phyloP scores from a whole-genome alignment of 2,888 invertebrate genomes.

The Ennomos fuscantarius region DNA sequence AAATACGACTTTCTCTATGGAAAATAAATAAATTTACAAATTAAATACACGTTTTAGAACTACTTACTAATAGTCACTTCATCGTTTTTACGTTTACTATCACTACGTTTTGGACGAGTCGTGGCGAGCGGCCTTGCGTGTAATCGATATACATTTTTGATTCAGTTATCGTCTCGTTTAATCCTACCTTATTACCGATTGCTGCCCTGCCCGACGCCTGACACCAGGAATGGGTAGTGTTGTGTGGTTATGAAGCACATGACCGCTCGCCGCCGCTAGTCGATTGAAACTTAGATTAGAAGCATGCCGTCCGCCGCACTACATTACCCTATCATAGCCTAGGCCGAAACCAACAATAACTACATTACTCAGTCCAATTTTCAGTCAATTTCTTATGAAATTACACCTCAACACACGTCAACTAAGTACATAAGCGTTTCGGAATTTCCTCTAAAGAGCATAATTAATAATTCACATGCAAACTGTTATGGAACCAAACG shows the following conservation, averaged over 20 bases:
- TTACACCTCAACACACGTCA: slow-evolving; percentile 70
- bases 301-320: slow-evolving; percentile 81
- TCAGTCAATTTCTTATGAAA: slow-evolving; percentile 84
- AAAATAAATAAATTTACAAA: slow-evolving; percentile 85
- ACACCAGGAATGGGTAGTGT: slow-evolving; percentile 30
- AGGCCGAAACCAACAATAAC: slow-evolving; percentile 78
- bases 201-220: slow-evolving; percentile 25
- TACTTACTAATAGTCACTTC: slow-evolving; percentile 80
- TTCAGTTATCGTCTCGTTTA: slow-evolving; percentile 44
- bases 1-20: slow-evolving; percentile 85
- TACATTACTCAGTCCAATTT: slow-evolving; percentile 84
- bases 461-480: slow-evolving; percentile 41
- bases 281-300: slow-evolving; percentile 62
- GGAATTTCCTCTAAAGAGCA: slow-evolving; percentile 54
- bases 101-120: slow-evolving; percentile 68
- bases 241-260: slow-evolving; percentile 37
- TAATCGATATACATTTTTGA: slow-evolving; percentile 25
- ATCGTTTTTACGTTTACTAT: slow-evolving; percentile 65
- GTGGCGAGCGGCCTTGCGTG: slow-evolving; percentile 56
- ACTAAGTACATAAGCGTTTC: slow-evolving; percentile 77
- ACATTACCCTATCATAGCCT: slow-evolving; percentile 77
- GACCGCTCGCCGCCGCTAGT: slow-evolving; percentile 58
- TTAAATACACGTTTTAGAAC: slow-evolving; percentile 81
- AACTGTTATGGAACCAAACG: slow-evolving; percentile 32
- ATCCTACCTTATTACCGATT: slow-evolving; percentile 23